A percentile compares a stretch with the other conserved stretches of the same genome.
Evolutionary conservation across 35 echinoderm and acorn worm genomes (phyloP).

Genomic region (Hemicentrotus pulcherrimus): DNA sequence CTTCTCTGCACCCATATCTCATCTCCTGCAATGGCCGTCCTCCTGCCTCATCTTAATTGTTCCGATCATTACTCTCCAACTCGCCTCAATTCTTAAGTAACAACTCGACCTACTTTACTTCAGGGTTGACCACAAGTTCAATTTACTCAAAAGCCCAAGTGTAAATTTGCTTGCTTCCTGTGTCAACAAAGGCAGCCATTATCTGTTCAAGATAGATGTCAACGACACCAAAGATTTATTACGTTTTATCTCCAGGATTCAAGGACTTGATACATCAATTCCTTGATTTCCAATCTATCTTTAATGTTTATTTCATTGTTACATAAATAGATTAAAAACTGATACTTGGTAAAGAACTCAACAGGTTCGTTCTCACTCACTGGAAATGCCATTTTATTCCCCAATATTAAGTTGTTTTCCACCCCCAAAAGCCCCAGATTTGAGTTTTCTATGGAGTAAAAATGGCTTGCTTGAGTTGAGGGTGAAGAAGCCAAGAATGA

Average conservation of each 20-base stretch:
- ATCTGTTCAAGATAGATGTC: conserved; percentile 4
- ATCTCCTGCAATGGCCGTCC: no score
- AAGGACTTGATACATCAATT: not conserved
- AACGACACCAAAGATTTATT: not conserved
- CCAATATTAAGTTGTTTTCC: not conserved
- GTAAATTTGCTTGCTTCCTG: not conserved
- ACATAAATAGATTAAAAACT: not conserved
- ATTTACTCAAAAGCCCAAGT: not conserved
- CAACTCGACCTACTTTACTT: not conserved
- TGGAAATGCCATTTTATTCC: not conserved
- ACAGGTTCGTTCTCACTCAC: not conserved
- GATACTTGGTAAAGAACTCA: not conserved
- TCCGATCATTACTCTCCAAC: no score
- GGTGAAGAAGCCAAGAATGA: no score
- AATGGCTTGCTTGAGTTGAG: no score
- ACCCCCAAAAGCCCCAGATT: no score
- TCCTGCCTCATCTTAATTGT: no score
- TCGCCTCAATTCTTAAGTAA: not conserved
- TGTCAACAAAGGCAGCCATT: not conserved
- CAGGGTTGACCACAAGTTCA: not conserved
- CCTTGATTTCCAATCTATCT: not conserved
- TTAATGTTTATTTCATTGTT: conserved; percentile 13
- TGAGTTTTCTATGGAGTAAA: no score
- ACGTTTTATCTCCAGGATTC: not conserved
- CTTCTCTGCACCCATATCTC: no score